These are phyloP conservation scores for Mercenaria mercenaria DNA, from an alignment of 1,140 invertebrate genomes.

Conservation along the genomic window DNA sequence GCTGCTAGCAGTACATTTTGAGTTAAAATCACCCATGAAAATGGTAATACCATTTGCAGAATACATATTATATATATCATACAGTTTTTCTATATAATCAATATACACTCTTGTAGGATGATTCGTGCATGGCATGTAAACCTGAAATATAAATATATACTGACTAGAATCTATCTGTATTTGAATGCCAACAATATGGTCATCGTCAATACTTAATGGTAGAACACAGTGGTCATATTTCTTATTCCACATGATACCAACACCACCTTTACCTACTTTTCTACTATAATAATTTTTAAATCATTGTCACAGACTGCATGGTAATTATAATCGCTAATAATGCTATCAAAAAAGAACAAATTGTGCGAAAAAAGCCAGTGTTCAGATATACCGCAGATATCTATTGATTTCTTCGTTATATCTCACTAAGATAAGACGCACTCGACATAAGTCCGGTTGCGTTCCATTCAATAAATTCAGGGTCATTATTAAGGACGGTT, in stretches of 20 bases:
- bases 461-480: constrained; percentile 10
- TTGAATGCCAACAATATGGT: neutral
- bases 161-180: neutral
- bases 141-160: constrained; percentile 32
- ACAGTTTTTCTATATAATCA: neutral
- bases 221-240: neutral
- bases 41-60: neutral
- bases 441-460: constrained; percentile 23
- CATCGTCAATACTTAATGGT: neutral
- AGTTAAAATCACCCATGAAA: constrained; percentile 37
- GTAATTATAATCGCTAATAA: neutral
- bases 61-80: constrained; percentile 11
- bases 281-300: neutral
- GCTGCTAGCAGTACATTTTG: neutral
- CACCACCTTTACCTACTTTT: constrained; percentile 5
- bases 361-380: neutral
- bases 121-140: constrained; percentile 24
- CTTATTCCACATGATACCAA: neutral
- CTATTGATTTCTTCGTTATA: neutral
- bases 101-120: neutral
- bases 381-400: neutral
- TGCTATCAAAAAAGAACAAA: neutral
- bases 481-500: too few relatives aligned
- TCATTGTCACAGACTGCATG: neutral
- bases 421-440: neutral